Conservation (phyloP, 2,797 vertebrate species). For the Corythornis leucogaster region DNA sequence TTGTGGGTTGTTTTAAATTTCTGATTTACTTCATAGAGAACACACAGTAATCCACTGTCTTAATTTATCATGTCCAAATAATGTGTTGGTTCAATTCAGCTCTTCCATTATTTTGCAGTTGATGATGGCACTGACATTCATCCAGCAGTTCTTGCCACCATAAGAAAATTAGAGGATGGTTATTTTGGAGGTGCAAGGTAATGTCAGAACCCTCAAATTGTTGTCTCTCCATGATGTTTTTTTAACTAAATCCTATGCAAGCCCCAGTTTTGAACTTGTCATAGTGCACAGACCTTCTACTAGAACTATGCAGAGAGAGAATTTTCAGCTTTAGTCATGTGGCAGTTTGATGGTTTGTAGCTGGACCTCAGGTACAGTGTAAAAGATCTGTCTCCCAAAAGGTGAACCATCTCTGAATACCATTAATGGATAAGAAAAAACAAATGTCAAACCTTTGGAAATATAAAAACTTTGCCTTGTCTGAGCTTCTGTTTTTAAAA, state of each 20-base stretch:
- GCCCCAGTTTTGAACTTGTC: not conserved
- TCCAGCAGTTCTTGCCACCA: slow-evolving; percentile 90
- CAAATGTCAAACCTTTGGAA: not conserved
- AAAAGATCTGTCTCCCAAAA: not conserved
- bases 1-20: not conserved
- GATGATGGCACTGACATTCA: slow-evolving; percentile 92
- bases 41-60: not conserved
- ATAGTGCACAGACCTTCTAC: not conserved
- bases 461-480: not conserved
- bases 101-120: slow-evolving; percentile 76
- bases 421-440: not conserved
- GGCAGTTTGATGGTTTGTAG: not conserved
- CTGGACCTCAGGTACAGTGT: not conserved
- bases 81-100: not conserved
- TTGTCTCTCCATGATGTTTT: not conserved
- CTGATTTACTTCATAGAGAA: not conserved
- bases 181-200: slow-evolving; percentile 98
- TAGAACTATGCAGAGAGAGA: not conserved
- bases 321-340: not conserved
- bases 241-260: not conserved
- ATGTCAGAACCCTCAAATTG: not conserved
- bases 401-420: not conserved
- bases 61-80: too few relatives aligned
- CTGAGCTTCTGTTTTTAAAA: not conserved
- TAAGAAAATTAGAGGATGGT: slow-evolving; percentile 95